Percentiles rank a stretch among this genome's conserved stretches.
Evolutionary conservation across 2,888 invertebrate genomes (phyloP).

Genomic region (Auanema sp.): DNA sequence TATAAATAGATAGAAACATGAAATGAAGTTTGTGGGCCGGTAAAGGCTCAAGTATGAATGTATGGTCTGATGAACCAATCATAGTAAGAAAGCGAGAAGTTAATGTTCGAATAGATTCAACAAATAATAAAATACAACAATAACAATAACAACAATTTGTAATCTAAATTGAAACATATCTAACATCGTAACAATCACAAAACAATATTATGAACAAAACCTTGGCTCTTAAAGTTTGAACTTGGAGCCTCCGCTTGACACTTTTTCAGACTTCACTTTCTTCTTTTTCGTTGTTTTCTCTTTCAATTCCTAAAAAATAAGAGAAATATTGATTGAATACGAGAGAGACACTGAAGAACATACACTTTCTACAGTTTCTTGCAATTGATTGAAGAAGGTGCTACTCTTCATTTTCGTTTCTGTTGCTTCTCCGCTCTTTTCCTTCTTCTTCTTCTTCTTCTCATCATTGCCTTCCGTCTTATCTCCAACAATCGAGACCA

Average conservation of each 20-base stretch:
- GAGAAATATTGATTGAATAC: background rate
- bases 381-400: slow-evolving; percentile 42
- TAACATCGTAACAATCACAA: too few species aligned
- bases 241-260: slow-evolving; percentile 22
- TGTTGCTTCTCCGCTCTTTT: slow-evolving; percentile 17
- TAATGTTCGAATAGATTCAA: too few species aligned
- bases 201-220: too few species aligned
- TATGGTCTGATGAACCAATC: too few species aligned
- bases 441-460: slow-evolving; percentile 26
- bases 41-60: too few species aligned
- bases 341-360: background rate
- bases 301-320: slow-evolving; percentile 23
- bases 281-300: slow-evolving; percentile 35
- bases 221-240: slow-evolving; percentile 26
- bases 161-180: too few species aligned
- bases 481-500: slow-evolving; percentile 36
- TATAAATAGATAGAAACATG: too few species aligned
- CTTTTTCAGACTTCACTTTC: slow-evolving; percentile 31
- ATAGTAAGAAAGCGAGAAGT: too few species aligned
- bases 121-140: too few species aligned
- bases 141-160: too few species aligned
- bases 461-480: slow-evolving; percentile 34
- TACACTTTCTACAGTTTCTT: slow-evolving; percentile 35
- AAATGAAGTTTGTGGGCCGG: too few species aligned
- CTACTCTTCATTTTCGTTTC: slow-evolving; percentile 26